Evolutionary conservation across 2,888 invertebrate genomes (phyloP).

Genomic region (Ectropis crepuscularia): DNA sequence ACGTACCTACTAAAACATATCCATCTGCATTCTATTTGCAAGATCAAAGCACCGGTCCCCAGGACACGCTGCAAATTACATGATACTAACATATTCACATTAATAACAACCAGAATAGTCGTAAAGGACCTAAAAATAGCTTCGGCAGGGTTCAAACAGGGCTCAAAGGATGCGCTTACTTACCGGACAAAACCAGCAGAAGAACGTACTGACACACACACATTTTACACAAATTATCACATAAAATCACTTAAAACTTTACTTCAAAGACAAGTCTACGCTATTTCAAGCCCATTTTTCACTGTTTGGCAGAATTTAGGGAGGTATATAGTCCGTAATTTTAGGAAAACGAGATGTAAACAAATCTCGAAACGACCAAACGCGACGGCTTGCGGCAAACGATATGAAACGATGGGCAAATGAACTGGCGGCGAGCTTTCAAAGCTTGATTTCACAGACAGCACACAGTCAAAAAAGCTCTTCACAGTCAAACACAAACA

Average conservation of each 20-base stretch:
- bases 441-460: slow-evolving; percentile 61
- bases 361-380: slow-evolving; percentile 49
- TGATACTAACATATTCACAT: slow-evolving; percentile 49
- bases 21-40: slow-evolving; percentile 18
- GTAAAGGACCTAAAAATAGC: slow-evolving; percentile 49
- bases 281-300: slow-evolving; percentile 52
- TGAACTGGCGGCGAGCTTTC: slow-evolving; percentile 54
- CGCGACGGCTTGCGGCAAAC: slow-evolving; percentile 50
- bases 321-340: slow-evolving; percentile 53
- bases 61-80: slow-evolving; percentile 54
- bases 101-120: slow-evolving; percentile 73
- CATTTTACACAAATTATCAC: slow-evolving; percentile 69
- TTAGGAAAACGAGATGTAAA: slow-evolving; percentile 55
- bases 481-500: slow-evolving; percentile 50
- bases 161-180: slow-evolving; percentile 75
- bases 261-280: slow-evolving; percentile 32
- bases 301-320: slow-evolving; percentile 53
- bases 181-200: slow-evolving; percentile 73
- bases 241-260: slow-evolving; percentile 47
- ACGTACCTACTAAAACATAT: slow-evolving; percentile 1
- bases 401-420: slow-evolving; percentile 46
- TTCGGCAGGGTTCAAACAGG: slow-evolving; percentile 42
- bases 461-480: slow-evolving; percentile 56
- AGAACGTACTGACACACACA: slow-evolving; percentile 63
- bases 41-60: slow-evolving; percentile 53